Evolutionary conservation across 2,797 vertebrate species (phyloP).

Genomic region (Taenioides sp.): DNA sequence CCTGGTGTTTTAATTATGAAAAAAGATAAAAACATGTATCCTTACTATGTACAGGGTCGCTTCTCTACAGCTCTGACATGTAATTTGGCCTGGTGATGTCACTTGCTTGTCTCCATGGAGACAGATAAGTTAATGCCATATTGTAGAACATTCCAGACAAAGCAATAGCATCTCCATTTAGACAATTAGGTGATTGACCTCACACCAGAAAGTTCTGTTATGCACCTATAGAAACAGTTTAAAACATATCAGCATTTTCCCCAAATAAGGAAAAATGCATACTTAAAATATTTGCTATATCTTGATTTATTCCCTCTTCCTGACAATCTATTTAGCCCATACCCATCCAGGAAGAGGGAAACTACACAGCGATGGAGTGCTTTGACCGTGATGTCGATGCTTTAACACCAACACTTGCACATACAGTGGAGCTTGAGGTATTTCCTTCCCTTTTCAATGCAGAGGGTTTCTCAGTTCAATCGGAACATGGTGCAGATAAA

Average conservation of each 20-base stretch:
- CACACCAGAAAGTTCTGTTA: no score
- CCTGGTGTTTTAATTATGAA: no score
- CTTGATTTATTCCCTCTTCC: slow-evolving; percentile 36
- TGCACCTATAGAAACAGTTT: no score
- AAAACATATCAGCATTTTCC: neutral
- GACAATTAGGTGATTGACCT: no score
- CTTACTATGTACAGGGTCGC: no score
- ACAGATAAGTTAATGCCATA: no score
- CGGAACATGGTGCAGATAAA: slow-evolving; percentile 26
- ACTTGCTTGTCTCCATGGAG: no score
- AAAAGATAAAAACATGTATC: no score
- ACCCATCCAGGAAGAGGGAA: slow-evolving; percentile 51
- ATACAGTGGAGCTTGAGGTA: slow-evolving; percentile 50
- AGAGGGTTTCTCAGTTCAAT: slow-evolving; percentile 51
- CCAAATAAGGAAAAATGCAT: neutral
- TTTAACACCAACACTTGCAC: slow-evolving; percentile 17
- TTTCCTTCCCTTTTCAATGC: slow-evolving; percentile 70
- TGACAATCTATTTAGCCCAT: slow-evolving; percentile 36
- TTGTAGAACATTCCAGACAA: no score
- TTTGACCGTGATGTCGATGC: slow-evolving; percentile 28
- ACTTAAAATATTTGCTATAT: neutral
- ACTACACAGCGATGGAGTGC: slow-evolving; percentile 25
- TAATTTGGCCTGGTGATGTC: no score
- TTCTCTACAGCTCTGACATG: no score
- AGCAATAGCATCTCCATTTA: no score